A percentile compares a stretch with the other conserved stretches of the same genome.
Evolutionary conservation across 2,113 vertebrate genomes (phyloP).

Genomic region (Cnemophilus loriae): DNA sequence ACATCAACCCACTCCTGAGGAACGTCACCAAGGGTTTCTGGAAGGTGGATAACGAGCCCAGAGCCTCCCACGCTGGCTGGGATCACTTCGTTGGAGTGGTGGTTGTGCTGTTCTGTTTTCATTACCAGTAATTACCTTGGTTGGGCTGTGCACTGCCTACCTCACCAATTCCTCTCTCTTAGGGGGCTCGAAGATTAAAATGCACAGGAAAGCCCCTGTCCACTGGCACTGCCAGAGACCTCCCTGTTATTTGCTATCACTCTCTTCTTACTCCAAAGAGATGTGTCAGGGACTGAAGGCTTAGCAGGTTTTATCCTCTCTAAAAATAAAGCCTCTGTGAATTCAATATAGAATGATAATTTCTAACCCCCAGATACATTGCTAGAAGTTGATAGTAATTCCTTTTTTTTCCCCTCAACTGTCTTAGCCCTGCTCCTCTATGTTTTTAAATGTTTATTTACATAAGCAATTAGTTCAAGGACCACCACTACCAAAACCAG

Average conservation of each 20-base stretch:
- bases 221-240: neutral
- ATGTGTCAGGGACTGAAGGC: neutral
- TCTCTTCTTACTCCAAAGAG: neutral
- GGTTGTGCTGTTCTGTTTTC: neutral
- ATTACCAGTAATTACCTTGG: neutral
- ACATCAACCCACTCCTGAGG: neutral
- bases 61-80: fast-evolving
- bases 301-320: slow-evolving; percentile 10
- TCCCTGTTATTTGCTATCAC: neutral
- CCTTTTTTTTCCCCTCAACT: neutral
- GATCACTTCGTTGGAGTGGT: fast-evolving
- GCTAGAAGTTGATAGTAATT: neutral
- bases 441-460: slow-evolving; percentile 29
- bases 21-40: neutral
- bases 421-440: neutral
- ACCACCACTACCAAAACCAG: neutral
- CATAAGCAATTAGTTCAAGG: neutral
- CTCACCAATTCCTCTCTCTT: neutral
- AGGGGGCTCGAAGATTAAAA: neutral
- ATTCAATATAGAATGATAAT: neutral
- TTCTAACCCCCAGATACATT: neutral
- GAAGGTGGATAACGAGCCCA: neutral
- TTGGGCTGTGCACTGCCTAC: neutral
- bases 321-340: neutral
- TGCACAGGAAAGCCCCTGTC: neutral